These are phyloP conservation scores for Thalpophila matura DNA, from an alignment of 2,888 invertebrate species.

Conservation along the genomic window DNA sequence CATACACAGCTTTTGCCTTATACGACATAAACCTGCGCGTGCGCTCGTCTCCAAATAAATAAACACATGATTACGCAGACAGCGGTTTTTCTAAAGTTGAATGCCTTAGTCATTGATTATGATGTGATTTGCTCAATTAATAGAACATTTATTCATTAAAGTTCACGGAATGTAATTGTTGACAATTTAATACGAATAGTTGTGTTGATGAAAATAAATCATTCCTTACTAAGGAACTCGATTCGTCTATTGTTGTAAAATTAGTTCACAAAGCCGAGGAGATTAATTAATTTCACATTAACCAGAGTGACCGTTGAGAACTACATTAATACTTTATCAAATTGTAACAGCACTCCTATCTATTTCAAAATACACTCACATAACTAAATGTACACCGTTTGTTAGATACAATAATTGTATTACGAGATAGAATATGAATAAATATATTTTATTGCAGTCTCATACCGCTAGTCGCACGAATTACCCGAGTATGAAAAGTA, in stretches of 20 bases:
- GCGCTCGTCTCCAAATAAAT: conserved; percentile 79
- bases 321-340: conserved; percentile 61
- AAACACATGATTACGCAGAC: conserved; percentile 80
- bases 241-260: conserved; percentile 48
- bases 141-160: conserved; percentile 75
- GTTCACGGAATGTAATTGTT: conserved; percentile 74
- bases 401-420: conserved; percentile 59
- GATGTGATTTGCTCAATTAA: conserved; percentile 76
- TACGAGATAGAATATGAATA: conserved; percentile 68
- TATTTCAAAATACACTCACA: conserved; percentile 62
- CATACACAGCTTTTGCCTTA: conserved; percentile 79
- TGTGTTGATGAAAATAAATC: conserved; percentile 57
- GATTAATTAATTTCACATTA: conserved; percentile 61
- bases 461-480: conserved; percentile 67
- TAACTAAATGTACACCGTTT: conserved; percentile 61
- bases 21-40: conserved; percentile 72
- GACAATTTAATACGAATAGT: conserved; percentile 57
- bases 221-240: conserved; percentile 36
- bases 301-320: conserved; percentile 47
- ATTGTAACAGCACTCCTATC: conserved; percentile 58
- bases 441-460: conserved; percentile 68
- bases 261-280: conserved; percentile 44
- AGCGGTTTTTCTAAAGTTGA: conserved; percentile 88
- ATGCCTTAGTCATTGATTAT: conserved; percentile 76
- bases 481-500: conserved; percentile 71